Base-by-base conservation (phyloP, 2,797 vertebrate species). In the Tenualosa ilisha region DNA sequence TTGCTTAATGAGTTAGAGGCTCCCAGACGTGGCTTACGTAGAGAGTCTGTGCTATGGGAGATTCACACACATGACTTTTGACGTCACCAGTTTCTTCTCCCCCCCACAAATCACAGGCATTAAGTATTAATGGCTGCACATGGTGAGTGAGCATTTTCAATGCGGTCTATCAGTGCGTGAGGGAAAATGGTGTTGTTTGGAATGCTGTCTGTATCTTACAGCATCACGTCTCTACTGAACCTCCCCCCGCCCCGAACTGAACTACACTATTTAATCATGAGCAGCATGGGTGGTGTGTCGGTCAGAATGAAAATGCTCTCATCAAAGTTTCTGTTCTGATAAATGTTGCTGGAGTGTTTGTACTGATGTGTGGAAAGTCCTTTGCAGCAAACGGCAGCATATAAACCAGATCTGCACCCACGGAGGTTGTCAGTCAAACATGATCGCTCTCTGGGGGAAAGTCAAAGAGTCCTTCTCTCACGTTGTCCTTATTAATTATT, bases 1-100 rank as follows among this genome's bases (percentile, higher is more conserved):
- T 79, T 79, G 72, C 15, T 79, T 79, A 46, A 79, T 79, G 72
- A 79, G 72, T 79, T 79, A 79, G 72, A 79, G 46, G 40, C 37
- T 17, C 17, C 7, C 40, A n/a, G 40, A 79, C 40, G 17, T 8
- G 26, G 50, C 50, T 51, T 49, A 49, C 46, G 4, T 8, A 49
- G 17, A 43, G 40, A 79, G 31, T 5, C 31, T 40, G 68, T 2
- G 15, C 68, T 6, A 13, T 40, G 68, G 37, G 31, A 17, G 68
- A 75, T 75, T 15, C 72, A 79, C 37, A 79, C 37, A 79, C 15
- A 79, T 79, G 22, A 37, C 72, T 79, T 9, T 22, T 79, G 37
- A 79, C 20, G 40, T 79, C 72, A 75, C 15, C 3, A 20, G 11
- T 31, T 9, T 31, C 68, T 0, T 17, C 26, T 40, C 37, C 8